Evolutionary conservation across 2,113 vertebrate genomes (phyloP), one percentile per base, ranked within the genome.

Genomic region (Scytalopus superciliaris): DNA sequence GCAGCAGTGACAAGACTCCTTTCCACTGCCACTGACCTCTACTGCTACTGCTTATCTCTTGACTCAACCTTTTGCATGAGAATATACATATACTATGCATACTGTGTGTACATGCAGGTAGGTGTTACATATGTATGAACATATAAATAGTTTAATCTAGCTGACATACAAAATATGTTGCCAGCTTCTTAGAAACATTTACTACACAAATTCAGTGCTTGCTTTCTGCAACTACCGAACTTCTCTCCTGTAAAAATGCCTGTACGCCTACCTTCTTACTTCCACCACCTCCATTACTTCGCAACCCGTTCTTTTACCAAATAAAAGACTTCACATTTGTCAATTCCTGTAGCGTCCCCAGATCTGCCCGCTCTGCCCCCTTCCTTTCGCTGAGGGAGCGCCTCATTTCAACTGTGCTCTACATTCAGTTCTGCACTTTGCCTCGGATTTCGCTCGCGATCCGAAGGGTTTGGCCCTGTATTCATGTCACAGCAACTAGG

Each of bases 1-100:
- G 98, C 97, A 98, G 97, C 97, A 97, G 69, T 75, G 87, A 96
- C 96, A 93, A 83, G 94, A 90, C 70, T 97, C 92, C 83, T 87
- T 89, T 95, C 74, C 90, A 96, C 62, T 74, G 78, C 69, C 57
- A 40, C 82, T 97, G 97, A 97, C 97, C 98, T 97, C 93, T 57
- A 66, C 50, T 63, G 94, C 86, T 78, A 68, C 52, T 91, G 89
- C 93, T 95, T 73, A 80, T 77, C 93, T 93, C 84, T 91, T 44
- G 84, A 19, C 39, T 30, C 78, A 94, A 95, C 94, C 90, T 96
- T 94, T 75, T 84, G 88, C 69, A 74, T 42, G n/a, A 89, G 67
- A 94, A 70, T 40, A 63, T 44, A 84, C 27, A 91, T 76, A 52
- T 42, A 25, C 23, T 35, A 47, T 30, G 33, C 66, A 67, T 72